Base-by-base conservation (phyloP, 2,888 invertebrate species). In the Ophioninae sp. region DNA sequence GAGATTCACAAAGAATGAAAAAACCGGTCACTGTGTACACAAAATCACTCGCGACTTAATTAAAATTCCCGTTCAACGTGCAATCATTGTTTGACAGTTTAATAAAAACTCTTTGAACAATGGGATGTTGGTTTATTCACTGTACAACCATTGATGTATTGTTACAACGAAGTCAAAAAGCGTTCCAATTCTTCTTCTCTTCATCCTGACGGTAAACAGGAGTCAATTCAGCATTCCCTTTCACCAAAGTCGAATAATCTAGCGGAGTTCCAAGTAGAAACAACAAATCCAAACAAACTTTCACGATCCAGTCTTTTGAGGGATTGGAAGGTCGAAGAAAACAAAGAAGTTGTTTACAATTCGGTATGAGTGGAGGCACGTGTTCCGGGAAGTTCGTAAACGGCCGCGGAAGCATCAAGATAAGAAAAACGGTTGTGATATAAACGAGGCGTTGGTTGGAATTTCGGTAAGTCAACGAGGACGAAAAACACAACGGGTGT, bases 201-300 rank as follows among this genome's bases (percentile, higher is more conserved):
- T 76, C 76, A 67, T 76, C 41, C n/a, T 75, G 65, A 67, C 17
- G n/a, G 7, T 0, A 21, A 21, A 7, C 20, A n/a, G 21, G 7
- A 6, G 59, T 13, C 39, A 2, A 13, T 61, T 61, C 10, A 70
- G n/a, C 39, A 17, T 30, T 17, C 6, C 7, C 37, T 30, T 30
- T 30, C 30, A 30, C 30, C 30, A 30, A 30, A 30, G 3, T 1
- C 30, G 30, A 30, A 30, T 30, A 1, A 30, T 30, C 30, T 3
- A 30, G 30, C 1, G 30, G 3, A 30, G 30, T 30, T 30, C 30
- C 30, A 30, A 1, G 30, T 30, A 30, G 30, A 30, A 30, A 30
- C 1, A 30, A 30, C 1, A 30, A 30, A n/a, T n/a, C n/a, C 30
- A 30, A 30, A 30, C 30, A 30, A 30, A 30, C 30, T 30, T 30